Evolutionary conservation across 1,140 invertebrate species (phyloP).

Genomic region (Penaeus indicus): DNA sequence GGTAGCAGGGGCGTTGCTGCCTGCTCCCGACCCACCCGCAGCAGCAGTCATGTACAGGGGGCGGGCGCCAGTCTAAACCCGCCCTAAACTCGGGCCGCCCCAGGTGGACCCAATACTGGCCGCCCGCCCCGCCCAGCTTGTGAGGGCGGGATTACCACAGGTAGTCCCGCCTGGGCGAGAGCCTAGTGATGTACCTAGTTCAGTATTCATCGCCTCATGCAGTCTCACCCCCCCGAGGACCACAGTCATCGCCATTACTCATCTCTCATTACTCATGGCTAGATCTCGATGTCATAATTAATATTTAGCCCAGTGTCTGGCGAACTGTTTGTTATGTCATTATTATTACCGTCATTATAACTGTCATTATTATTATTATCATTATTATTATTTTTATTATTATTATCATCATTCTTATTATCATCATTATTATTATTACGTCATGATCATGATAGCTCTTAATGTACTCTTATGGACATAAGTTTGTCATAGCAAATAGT

Average conservation of each 20-base stretch:
- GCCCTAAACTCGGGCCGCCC: constrained; percentile 30
- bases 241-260: constrained; percentile 56
- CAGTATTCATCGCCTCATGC: constrained; percentile 62
- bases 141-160: constrained; percentile 39
- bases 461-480: constrained; percentile 60
- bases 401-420: neutral
- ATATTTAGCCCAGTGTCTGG: constrained; percentile 61
- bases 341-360: constrained; percentile 54
- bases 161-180: constrained; percentile 48
- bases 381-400: constrained; percentile 4
- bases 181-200: constrained; percentile 57
- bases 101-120: constrained; percentile 39
- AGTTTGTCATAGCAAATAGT: constrained; percentile 62
- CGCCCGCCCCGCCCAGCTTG: constrained; percentile 57
- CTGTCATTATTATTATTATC: constrained; percentile 47
- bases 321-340: constrained; percentile 62
- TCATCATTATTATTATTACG: constrained; percentile 14
- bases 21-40: constrained; percentile 61
- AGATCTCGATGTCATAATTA: constrained; percentile 63
- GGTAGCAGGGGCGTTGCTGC: constrained; percentile 36
- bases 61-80: constrained; percentile 60
- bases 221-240: constrained; percentile 55
- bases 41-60: constrained; percentile 51
- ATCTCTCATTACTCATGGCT: constrained; percentile 51
- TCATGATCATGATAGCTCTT: constrained; percentile 54